These are phyloP conservation scores for Molossus molossus DNA, from an alignment of 2,797 vertebrate genomes.

Conservation along the genomic window DNA sequence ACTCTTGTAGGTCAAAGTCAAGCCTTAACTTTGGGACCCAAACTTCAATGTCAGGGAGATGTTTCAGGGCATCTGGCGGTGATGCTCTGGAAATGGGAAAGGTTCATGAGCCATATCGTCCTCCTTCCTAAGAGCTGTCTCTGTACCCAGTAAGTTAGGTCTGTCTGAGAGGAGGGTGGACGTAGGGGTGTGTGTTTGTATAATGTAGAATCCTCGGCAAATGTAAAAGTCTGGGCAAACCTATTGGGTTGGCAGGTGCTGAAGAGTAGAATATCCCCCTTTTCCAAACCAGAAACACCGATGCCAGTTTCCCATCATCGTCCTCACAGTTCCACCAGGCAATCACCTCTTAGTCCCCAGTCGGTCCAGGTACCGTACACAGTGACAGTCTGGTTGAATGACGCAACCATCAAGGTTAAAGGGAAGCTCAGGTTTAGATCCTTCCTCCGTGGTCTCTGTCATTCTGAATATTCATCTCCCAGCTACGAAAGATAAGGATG, in stretches of 20 bases:
- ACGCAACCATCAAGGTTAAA: background rate
- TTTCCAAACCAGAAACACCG: background rate
- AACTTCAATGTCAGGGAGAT: background rate
- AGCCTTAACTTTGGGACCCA: background rate
- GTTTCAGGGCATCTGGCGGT: background rate
- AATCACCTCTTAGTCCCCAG: background rate
- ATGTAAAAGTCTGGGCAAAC: slow-evolving; percentile 63
- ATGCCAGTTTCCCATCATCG: background rate
- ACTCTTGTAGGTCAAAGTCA: background rate
- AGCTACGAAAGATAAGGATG: background rate
- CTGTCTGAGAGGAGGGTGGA: background rate
- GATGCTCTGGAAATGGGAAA: background rate
- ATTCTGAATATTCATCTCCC: background rate
- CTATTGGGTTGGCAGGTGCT: slow-evolving; percentile 36
- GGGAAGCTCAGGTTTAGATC: background rate
- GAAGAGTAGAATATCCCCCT: slow-evolving; percentile 45
- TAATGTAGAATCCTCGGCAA: slow-evolving; percentile 69
- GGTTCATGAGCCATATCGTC: background rate
- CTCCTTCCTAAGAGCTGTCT: background rate
- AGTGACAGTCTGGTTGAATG: no score
- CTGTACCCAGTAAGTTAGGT: background rate
- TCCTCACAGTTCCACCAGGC: background rate
- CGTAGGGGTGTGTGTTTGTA: background rate
- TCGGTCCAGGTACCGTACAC: background rate
- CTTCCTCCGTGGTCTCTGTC: background rate